Evolutionary conservation across 1,140 invertebrate species (phyloP).

Genomic region (Campodea augens): DNA sequence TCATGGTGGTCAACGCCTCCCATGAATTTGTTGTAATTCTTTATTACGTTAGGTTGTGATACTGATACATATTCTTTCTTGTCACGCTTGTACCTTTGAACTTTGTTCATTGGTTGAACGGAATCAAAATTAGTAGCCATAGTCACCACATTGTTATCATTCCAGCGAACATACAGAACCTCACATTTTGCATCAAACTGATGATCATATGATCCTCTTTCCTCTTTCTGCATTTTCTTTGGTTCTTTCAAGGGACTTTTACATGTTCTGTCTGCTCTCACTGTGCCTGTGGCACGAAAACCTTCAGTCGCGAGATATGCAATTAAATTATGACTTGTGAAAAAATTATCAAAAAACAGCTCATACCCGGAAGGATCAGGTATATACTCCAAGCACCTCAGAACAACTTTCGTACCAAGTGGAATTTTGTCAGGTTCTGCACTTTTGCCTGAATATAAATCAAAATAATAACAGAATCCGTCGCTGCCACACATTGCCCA

Average conservation of each 20-base stretch:
- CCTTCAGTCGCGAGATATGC: constrained; percentile 10
- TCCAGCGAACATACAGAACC: constrained; percentile 13
- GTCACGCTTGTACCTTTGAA: constrained; percentile 20
- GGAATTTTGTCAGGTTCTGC: constrained; percentile 8
- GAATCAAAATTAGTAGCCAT: constrained; percentile 23
- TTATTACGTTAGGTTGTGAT: constrained; percentile 24
- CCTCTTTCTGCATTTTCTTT: constrained; percentile 13
- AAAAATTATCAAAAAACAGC: constrained; percentile 18
- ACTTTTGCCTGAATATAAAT: constrained; percentile 16
- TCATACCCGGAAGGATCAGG: constrained; percentile 8
- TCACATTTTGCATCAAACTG: constrained; percentile 11
- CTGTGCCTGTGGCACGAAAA: constrained; percentile 12
- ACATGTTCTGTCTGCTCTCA: constrained; percentile 11
- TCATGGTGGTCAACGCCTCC: constrained; percentile 21
- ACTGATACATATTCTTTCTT: constrained; percentile 21
- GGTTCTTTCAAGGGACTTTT: constrained; percentile 12
- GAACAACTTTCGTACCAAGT: constrained; percentile 6
- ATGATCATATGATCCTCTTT: constrained; percentile 6
- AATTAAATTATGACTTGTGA: constrained; percentile 11
- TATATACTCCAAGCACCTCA: constrained; percentile 13
- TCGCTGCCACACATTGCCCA: constrained; percentile 18
- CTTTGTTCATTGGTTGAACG: constrained; percentile 17
- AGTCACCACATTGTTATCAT: constrained; percentile 23
- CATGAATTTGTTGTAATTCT: constrained; percentile 28
- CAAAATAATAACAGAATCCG: constrained; percentile 19